Conservation (phyloP, 1,140 invertebrate genomes). For the Drosophila cardini region DNA sequence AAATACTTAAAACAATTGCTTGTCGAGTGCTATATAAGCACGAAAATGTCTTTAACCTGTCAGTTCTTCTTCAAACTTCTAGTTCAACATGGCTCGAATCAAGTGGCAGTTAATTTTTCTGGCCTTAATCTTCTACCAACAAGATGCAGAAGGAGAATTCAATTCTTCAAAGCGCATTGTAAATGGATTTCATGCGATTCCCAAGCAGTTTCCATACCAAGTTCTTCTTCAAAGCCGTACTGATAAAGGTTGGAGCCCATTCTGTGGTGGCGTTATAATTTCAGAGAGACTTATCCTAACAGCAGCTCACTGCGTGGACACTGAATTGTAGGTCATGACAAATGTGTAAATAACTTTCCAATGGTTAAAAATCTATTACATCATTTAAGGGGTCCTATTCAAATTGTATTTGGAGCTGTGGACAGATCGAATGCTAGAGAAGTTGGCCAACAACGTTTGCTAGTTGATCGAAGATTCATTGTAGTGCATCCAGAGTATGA, state of each 20-base stretch:
- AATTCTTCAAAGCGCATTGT: not conserved
- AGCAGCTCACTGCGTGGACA: conserved; percentile 6
- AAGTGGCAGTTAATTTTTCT: not conserved
- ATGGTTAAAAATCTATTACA: not conserved
- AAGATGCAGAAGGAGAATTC: not conserved
- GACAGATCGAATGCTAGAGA: conserved; percentile 6
- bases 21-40: not conserved
- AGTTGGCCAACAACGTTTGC: conserved; percentile 13
- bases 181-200: not conserved
- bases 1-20: not conserved
- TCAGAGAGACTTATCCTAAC: conserved; percentile 24
- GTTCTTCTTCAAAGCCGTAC: not conserved
- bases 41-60: not conserved
- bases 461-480: not conserved
- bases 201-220: conserved; percentile 34
- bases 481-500: not conserved
- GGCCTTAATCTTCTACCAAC: conserved; percentile 1
- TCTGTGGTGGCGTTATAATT: conserved; percentile 22
- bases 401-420: conserved; percentile 22
- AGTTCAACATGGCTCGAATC: not conserved
- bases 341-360: not conserved
- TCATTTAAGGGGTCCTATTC: not conserved
- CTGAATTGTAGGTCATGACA: conserved; percentile 5
- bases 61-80: not conserved
- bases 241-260: not conserved